Evolutionary conservation across 2,113 vertebrate species (phyloP), one percentile per base, ranked within the genome.

Genomic region (Pan paniscus): DNA sequence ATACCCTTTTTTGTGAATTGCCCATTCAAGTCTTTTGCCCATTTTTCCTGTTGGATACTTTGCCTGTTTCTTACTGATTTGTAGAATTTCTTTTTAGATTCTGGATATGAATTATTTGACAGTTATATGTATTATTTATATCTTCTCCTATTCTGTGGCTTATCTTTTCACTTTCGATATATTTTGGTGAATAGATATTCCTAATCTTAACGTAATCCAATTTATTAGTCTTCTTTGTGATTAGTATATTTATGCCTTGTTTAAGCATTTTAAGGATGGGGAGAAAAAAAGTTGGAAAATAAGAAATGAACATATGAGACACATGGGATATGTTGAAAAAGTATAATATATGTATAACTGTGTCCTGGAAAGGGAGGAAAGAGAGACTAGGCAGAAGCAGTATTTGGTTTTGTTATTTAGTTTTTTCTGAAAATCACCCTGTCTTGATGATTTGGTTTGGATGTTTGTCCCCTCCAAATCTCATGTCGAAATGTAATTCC

Each of bases 11-110:
- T 92, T 91, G 11, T 81, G 55, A 95, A 92, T 12, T 94, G 30
- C 25, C 50, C 55, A 40, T 76, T 96, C 30, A 87, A 38, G 38
- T 72, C 68, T 96, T 97, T 93, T 76, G 50, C 14, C 43, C 11
- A n/a, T 92, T 95, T 91, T 94, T 79, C 23, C 23, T 68, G 35
- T 82, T 88, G 43, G 22, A 59, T 91, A 95, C 43, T 93, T 35
- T 76, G 14, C 68, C n/a, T 61, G 0, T 92, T 97, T 93, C 40
- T 75, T 70, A 76, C 10, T 95, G 9, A 59, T 78, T 87, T 79
- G 9, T 72, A 78, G 81, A 90, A 95, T 25, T 67, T 83, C 13
- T 91, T 86, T 93, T 94, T 67, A 87, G 88, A 81, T 82, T 96
- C 22, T 83, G 27, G 1, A 43, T 89, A 73, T 95, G 30, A 85